These are phyloP conservation scores for Bimastos eiseni DNA, from an alignment of 2,888 invertebrate genomes.

Conservation along the genomic window DNA sequence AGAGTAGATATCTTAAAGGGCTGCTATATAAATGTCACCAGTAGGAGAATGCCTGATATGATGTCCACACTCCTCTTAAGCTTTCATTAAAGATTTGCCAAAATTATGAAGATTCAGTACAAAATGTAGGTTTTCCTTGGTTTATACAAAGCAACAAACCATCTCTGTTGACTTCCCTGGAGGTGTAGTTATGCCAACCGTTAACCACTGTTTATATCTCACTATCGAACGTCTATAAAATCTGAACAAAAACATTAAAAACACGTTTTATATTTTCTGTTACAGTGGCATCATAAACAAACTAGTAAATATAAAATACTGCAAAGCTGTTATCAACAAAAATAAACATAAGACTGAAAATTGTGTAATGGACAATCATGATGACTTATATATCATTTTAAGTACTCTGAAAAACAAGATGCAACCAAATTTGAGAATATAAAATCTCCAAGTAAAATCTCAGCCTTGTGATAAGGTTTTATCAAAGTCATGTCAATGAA, in stretches of 20 bases:
- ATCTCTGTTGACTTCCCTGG: neutral
- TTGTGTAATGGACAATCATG: too few species aligned
- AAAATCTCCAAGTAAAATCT: too few species aligned
- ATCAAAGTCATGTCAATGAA: neutral
- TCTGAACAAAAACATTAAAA: neutral
- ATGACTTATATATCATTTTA: too few species aligned
- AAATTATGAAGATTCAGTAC: neutral
- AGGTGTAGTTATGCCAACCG: slow-evolving; percentile 10
- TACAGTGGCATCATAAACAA: neutral
- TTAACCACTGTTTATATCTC: neutral
- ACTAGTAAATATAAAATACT: neutral
- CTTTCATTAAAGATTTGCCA: neutral
- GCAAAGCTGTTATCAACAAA: neutral
- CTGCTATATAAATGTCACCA: too few species aligned
- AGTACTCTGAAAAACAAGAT: too few species aligned
- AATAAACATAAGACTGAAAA: neutral
- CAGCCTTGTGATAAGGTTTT: neutral
- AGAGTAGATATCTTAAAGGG: too few species aligned
- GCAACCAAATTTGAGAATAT: too few species aligned
- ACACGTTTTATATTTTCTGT: neutral
- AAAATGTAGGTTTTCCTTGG: neutral
- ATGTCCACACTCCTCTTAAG: neutral
- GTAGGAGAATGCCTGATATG: too few species aligned
- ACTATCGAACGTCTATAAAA: slow-evolving; percentile 9
- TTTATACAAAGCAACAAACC: neutral